Percentiles rank a stretch among this genome's conserved stretches.
These are phyloP conservation scores for Myiopsitta monachus DNA, from an alignment of 2,113 vertebrate species.

Conservation along the genomic window DNA sequence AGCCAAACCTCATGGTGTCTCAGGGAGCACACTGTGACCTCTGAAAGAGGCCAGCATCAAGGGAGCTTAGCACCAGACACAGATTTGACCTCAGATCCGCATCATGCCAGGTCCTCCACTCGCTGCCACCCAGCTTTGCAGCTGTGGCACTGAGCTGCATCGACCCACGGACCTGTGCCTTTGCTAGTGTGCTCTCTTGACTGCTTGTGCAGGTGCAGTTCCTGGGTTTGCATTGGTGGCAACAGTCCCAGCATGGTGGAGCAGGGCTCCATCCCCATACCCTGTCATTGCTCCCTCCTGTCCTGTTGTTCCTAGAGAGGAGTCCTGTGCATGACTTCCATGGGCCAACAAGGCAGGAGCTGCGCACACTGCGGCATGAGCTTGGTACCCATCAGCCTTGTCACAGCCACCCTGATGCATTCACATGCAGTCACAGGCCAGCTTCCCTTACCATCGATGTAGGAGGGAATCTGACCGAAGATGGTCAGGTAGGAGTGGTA, in stretches of 20 bases:
- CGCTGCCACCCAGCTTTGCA: background rate
- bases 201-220: too few species aligned
- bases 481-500: conserved; percentile 95
- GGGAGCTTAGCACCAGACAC: background rate
- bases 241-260: fast-evolving
- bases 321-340: background rate
- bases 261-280: background rate
- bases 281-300: background rate
- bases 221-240: background rate
- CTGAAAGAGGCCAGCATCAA: too few species aligned
- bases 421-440: fast-evolving
- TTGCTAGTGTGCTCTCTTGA: background rate
- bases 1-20: fast-evolving
- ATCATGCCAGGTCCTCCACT: background rate
- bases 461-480: conserved; percentile 88
- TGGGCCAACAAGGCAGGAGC: fast-evolving
- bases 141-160: background rate
- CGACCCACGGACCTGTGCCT: background rate
- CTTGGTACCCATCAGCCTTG: background rate
- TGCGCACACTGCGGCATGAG: fast-evolving
- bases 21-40: fast-evolving
- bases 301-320: background rate
- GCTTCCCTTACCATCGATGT: conserved; percentile 82
- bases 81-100: background rate
- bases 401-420: background rate